Base-by-base conservation (phyloP, 1,140 invertebrate genomes). In the Eumaeus atala region DNA sequence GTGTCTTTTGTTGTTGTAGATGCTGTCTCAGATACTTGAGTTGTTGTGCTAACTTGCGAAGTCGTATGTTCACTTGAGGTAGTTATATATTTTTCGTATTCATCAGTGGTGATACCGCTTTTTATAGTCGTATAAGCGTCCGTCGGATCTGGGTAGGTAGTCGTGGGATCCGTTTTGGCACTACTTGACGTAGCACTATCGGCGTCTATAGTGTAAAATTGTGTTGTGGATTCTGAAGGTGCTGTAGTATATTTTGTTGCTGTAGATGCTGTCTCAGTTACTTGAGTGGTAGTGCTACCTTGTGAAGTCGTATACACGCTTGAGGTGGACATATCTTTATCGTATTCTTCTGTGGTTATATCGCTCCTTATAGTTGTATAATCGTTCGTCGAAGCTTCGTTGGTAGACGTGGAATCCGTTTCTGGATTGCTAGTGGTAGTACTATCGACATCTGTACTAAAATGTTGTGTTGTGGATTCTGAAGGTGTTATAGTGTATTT, bases 1-100 rank as follows among this genome's bases (percentile, higher is more conserved):
- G 14, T 57, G 18, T 37, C 37, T 3, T 55, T 34, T 17, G 54
- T 55, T 21, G 52, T 52, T 5, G 54, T 14, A 8, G 51, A 11
- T 11, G 37, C 54, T 51, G 66, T 62, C 4, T 56, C 61, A 40
- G 56, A 33, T 40, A 52, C 34, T 48, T 54, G 53, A 16, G 51
- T 50, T 11, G 51, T 47, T 8, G 51, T 34, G 0, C 16, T 14
- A 9, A 9, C 10, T 18, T 12, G 9, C 9, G 35, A 18, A 2
- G 38, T 50, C 3, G 50, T 11, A 17, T 37, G n/a, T 7, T 21
- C 1, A 1, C 21, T 48, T 33, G 7, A 16, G 18, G 35, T 36
- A 1, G 37, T 37, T 0, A 16, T 3, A 21, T n/a, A 1, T 33
- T 11, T 11, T 7, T 12, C 17, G 34, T 12, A 40, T 14, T 12